These are phyloP conservation scores for Alviniconcha strummeri DNA, from an alignment of 2,888 invertebrate species.

Conservation along the genomic window DNA sequence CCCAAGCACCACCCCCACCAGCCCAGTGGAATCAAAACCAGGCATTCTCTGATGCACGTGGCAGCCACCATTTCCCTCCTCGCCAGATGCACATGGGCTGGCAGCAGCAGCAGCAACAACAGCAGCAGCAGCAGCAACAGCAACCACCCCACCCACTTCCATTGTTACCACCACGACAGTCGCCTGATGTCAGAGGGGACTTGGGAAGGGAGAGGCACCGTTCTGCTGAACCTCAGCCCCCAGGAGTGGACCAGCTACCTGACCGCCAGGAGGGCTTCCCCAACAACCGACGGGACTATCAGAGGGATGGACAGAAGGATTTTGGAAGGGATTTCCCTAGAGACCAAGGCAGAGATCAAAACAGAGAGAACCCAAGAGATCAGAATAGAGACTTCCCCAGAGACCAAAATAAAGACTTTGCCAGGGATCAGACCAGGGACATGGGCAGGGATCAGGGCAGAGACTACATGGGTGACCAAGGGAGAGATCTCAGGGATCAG, in stretches of 20 bases:
- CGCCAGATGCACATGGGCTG: constrained; percentile 24
- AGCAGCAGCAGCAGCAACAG: constrained; percentile 18
- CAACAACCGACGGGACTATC: neutral
- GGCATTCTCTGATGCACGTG: neutral
- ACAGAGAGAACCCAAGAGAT: neutral
- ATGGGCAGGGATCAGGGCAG: constrained; percentile 15
- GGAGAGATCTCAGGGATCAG: neutral
- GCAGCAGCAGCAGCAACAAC: constrained; percentile 25
- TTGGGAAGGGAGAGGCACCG: neutral
- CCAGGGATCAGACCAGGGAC: constrained; percentile 21
- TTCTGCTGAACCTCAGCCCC: constrained; percentile 28
- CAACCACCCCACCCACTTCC: neutral
- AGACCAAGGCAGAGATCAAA: constrained; percentile 13
- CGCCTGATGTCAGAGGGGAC: neutral
- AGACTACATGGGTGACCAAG: constrained; percentile 18
- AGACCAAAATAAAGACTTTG: constrained; percentile 12
- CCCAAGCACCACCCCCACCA: constrained; percentile 43
- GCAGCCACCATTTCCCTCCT: neutral
- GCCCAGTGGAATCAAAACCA: constrained; percentile 22
- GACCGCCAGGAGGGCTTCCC: neutral
- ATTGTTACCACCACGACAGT: neutral
- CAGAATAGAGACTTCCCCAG: constrained; percentile 10
- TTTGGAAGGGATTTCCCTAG: constrained; percentile 1
- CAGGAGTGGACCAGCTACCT: constrained; percentile 15
- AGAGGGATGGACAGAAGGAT: constrained; percentile 2